These are phyloP conservation scores for Alectura lathami DNA, from an alignment of 2,113 vertebrate species.

Conservation along the genomic window DNA sequence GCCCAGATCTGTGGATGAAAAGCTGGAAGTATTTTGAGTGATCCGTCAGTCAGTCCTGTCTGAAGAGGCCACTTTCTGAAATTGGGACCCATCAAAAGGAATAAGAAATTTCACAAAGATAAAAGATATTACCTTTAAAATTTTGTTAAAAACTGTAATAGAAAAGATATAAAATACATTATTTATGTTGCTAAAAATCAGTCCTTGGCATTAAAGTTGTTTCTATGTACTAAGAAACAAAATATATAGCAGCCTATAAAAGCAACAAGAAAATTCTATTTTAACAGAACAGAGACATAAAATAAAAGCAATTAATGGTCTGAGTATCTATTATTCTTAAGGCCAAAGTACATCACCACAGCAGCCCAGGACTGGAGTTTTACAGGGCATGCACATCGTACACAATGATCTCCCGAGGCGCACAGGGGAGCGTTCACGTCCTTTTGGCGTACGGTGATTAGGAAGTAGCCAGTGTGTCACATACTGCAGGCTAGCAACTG, in stretches of 20 bases:
- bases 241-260: slow-evolving; percentile 62
- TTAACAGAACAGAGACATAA: slow-evolving; percentile 57
- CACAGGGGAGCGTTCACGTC: neutral
- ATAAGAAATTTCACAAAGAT: slow-evolving; percentile 56
- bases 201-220: slow-evolving; percentile 28
- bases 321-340: slow-evolving; percentile 58
- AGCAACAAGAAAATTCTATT: slow-evolving; percentile 65
- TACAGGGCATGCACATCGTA: slow-evolving; percentile 61
- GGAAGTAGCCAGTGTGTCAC: slow-evolving; percentile 42
- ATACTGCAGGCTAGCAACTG: slow-evolving; percentile 67
- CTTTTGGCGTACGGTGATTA: slow-evolving; percentile 42
- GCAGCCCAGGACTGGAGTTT: slow-evolving; percentile 38
- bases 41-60: slow-evolving; percentile 30
- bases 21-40: slow-evolving; percentile 26
- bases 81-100: slow-evolving; percentile 37
- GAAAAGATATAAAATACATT: slow-evolving; percentile 47
- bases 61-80: slow-evolving; percentile 47
- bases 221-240: slow-evolving; percentile 66
- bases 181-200: slow-evolving; percentile 67
- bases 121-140: slow-evolving; percentile 40
- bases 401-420: slow-evolving; percentile 63
- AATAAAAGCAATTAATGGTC: slow-evolving; percentile 66
- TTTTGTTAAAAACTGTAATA: slow-evolving; percentile 49
- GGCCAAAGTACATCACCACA: slow-evolving; percentile 50
- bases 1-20: slow-evolving; percentile 38